These are phyloP conservation scores for Noturus placidus DNA, from an alignment of 2,113 vertebrate species.

Conservation along the genomic window DNA sequence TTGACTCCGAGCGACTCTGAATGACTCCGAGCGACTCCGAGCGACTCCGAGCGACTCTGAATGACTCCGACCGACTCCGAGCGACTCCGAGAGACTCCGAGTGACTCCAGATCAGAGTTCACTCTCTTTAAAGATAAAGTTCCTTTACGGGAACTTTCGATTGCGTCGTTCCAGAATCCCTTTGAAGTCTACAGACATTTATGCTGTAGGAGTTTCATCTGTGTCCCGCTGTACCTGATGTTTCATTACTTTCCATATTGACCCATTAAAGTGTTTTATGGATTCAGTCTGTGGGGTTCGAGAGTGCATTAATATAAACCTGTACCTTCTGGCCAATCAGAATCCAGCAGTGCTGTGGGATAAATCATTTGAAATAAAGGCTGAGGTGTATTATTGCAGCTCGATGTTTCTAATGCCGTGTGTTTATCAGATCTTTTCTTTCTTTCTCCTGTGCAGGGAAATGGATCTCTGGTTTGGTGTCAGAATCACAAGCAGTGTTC, in stretches of 20 bases:
- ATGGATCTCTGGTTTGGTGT: slow-evolving; percentile 94
- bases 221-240: background rate
- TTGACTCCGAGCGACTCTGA: background rate
- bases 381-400: too few relatives aligned
- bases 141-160: slow-evolving; percentile 66
- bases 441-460: slow-evolving; percentile 79
- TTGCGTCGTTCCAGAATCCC: slow-evolving; percentile 70
- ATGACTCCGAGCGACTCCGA: background rate
- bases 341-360: background rate
- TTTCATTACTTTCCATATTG: background rate
- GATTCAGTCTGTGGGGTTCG: background rate
- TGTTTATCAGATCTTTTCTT: slow-evolving; percentile 14
- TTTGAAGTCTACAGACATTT: slow-evolving; percentile 70
- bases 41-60: too few relatives aligned
- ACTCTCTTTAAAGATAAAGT: slow-evolving; percentile 71
- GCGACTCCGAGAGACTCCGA: too few relatives aligned
- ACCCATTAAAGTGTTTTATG: background rate
- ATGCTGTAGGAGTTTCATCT: slow-evolving; percentile 61
- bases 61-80: too few relatives aligned
- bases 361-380: too few relatives aligned
- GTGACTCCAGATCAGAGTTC: background rate
- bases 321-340: background rate
- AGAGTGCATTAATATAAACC: background rate
- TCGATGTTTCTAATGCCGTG: background rate
- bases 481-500: slow-evolving; percentile 98